These are phyloP conservation scores for Neodontobutis hainanensis DNA, from an alignment of 2,113 vertebrate genomes.

Conservation along the genomic window DNA sequence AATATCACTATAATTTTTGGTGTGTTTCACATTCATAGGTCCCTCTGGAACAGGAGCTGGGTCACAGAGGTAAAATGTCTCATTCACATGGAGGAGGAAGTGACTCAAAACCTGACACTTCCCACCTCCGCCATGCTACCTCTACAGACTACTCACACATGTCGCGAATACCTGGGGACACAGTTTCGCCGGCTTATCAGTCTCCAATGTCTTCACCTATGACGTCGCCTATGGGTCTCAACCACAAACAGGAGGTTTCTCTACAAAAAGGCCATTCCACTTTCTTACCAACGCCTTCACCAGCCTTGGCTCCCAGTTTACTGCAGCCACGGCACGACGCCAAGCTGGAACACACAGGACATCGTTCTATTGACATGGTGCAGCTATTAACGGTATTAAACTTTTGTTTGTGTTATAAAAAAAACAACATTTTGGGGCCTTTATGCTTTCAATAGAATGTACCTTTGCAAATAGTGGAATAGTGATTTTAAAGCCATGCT, in stretches of 20 bases:
- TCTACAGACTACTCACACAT: conserved; percentile 85
- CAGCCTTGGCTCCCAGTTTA: conserved; percentile 69
- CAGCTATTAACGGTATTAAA: conserved; percentile 88
- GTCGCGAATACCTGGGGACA: conserved; percentile 82
- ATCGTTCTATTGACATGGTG: conserved; percentile 92
- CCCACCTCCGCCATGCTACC: conserved; percentile 81
- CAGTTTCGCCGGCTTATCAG: conserved; percentile 86
- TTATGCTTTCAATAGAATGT: no score
- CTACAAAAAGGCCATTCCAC: conserved; percentile 78
- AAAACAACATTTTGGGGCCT: not conserved
- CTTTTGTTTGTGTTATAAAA: not conserved
- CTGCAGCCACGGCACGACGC: conserved; percentile 76
- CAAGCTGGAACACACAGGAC: conserved; percentile 84
- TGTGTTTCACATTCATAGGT: conserved; percentile 69
- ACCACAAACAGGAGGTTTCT: conserved; percentile 86
- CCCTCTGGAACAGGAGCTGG: conserved; percentile 82
- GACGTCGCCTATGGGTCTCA: conserved; percentile 78
- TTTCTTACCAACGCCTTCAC: conserved; percentile 74
- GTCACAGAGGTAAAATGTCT: conserved; percentile 85
- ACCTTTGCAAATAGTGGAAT: no score
- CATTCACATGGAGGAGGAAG: conserved; percentile 79
- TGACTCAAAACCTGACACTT: conserved; percentile 86
- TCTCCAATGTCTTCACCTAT: conserved; percentile 82
- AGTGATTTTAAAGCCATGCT: no score
- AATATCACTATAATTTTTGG: no score